Conservation (phyloP, 2,797 vertebrate genomes). For the Spheniscus humboldti region DNA sequence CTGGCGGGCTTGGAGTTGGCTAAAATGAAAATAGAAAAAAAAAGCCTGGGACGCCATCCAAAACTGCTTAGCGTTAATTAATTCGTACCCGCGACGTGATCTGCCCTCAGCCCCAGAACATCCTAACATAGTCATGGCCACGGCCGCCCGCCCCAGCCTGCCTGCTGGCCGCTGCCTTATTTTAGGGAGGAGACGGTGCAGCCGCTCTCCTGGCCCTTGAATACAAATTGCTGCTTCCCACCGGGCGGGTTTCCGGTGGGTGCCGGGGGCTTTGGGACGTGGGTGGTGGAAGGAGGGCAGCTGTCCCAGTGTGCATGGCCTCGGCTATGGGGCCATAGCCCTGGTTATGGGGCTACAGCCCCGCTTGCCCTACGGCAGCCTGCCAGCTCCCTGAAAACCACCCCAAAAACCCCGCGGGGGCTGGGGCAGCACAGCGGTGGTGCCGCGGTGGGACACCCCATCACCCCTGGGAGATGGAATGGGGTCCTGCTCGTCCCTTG, state of each 20-base stretch:
- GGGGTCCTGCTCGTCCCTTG: background rate
- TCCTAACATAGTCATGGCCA: slow-evolving; percentile 13
- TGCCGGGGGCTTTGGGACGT: background rate
- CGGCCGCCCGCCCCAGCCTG: background rate
- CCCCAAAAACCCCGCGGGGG: background rate
- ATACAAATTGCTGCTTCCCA: background rate
- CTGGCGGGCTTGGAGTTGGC: background rate
- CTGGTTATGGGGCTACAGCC: background rate
- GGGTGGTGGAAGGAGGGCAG: background rate
- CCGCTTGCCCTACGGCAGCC: background rate
- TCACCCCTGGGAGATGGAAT: no score
- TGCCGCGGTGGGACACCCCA: accelerated
- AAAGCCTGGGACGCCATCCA: slow-evolving; percentile 19
- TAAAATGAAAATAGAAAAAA: background rate
- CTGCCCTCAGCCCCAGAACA: slow-evolving; percentile 40
- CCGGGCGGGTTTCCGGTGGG: background rate
- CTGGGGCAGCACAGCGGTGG: background rate
- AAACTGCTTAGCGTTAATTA: slow-evolving; percentile 35
- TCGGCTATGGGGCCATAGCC: background rate
- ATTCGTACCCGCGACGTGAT: background rate
- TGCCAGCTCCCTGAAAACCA: background rate
- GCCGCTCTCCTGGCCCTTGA: background rate
- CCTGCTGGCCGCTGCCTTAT: background rate
- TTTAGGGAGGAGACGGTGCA: background rate
- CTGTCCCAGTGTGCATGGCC: accelerated